Evolutionary conservation across 2,797 vertebrate species (phyloP).

Genomic region (Karalla daura): DNA sequence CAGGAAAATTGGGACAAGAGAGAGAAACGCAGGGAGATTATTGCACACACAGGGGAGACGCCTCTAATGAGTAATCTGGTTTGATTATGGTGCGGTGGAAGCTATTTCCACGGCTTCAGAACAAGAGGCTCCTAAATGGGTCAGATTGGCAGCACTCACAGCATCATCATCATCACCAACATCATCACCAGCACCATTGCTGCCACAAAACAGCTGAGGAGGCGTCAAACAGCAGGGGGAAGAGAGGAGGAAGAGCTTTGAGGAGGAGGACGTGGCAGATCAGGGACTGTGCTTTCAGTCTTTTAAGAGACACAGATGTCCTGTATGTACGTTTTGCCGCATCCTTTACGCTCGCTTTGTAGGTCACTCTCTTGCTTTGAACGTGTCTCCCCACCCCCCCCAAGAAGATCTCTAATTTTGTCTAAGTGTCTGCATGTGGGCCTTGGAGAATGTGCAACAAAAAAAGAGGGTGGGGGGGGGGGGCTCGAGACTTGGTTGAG

Average conservation of each 20-base stretch:
- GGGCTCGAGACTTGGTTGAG: conserved; percentile 28
- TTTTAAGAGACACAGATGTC: neutral
- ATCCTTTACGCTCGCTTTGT: too few relatives aligned
- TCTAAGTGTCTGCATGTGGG: conserved; percentile 16
- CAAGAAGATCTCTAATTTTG: conserved; percentile 3
- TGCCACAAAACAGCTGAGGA: conserved; percentile 56
- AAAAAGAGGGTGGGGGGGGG: conserved; percentile 19
- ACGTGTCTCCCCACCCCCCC: conserved; percentile 1
- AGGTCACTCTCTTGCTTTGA: neutral
- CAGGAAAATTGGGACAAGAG: conserved; percentile 54
- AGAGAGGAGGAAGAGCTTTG: conserved; percentile 1
- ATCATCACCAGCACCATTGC: conserved; percentile 27
- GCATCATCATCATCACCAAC: too few relatives aligned
- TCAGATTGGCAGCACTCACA: conserved; percentile 69
- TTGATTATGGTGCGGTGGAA: conserved; percentile 65
- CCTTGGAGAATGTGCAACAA: conserved; percentile 20
- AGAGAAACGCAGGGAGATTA: conserved; percentile 38
- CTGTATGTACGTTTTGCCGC: neutral
- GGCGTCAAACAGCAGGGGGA: conserved; percentile 30
- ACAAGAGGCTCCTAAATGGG: conserved; percentile 68
- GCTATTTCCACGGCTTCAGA: conserved; percentile 63
- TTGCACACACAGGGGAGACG: conserved; percentile 52
- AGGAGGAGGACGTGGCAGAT: conserved; percentile 17
- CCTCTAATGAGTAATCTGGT: conserved; percentile 72
- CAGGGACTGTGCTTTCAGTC: neutral